These are phyloP conservation scores for Dromius quadrimaculatus DNA, from an alignment of 2,888 invertebrate genomes.

Conservation along the genomic window DNA sequence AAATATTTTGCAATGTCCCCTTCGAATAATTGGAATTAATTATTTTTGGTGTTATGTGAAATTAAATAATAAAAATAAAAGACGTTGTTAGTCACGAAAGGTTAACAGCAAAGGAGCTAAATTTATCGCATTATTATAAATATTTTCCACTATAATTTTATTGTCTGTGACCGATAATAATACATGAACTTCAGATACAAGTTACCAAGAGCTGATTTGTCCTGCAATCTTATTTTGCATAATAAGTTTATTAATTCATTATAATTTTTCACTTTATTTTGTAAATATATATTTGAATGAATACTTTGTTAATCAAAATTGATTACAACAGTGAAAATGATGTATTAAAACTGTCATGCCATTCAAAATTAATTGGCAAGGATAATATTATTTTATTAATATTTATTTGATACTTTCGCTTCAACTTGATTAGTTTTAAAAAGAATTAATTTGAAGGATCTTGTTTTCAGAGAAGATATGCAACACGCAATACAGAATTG, in stretches of 20 bases:
- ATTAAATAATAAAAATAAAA: constrained; percentile 24
- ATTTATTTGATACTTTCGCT: too few species aligned
- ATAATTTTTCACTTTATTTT: constrained; percentile 5
- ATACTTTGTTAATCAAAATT: too few species aligned
- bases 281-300: too few species aligned
- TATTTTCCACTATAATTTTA: constrained; percentile 38
- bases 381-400: too few species aligned
- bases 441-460: too few species aligned
- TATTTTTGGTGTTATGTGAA: constrained; percentile 15
- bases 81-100: constrained; percentile 17
- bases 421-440: too few species aligned
- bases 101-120: constrained; percentile 30
- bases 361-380: too few species aligned
- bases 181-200: constrained; percentile 36
- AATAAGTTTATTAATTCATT: constrained; percentile 1
- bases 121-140: constrained; percentile 37
- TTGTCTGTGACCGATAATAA: constrained; percentile 49
- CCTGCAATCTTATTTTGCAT: constrained; percentile 8
- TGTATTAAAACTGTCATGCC: too few species aligned
- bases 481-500: too few species aligned
- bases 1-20: constrained; percentile 24
- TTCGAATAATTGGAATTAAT: constrained; percentile 12
- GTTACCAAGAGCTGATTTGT: constrained; percentile 44
- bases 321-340: too few species aligned
- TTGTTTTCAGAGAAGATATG: too few species aligned